Base-by-base conservation (phyloP, 1,140 invertebrate species). In the Mizuhopecten yessoensis region DNA sequence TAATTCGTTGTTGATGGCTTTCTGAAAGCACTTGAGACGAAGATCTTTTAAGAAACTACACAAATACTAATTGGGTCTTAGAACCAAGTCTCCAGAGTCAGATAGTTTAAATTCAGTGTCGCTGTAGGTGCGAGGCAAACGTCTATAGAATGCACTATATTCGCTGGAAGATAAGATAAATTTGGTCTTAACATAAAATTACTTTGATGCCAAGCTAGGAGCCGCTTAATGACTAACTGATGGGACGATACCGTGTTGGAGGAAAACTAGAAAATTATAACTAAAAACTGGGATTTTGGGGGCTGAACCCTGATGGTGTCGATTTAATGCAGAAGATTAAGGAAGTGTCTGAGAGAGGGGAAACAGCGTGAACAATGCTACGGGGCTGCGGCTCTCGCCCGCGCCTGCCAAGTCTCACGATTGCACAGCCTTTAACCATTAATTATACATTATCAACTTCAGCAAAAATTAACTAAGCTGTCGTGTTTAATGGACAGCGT, bases 101-200 rank as follows among this genome's bases (percentile, higher is more conserved):
- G 57, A 75, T 75, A 75, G 57, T 75, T 75, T 75, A 75, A 75
- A 75, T 75, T 75, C 57, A 75, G 29, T 75, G 57, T 75, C 57
- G 57, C 57, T n/a, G 57, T 75, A 75, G 57, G 57, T 75, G 57
- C 57, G 57, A 75, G 57, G 57, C 57, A 75, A 75, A 29, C 29
- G 57, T 75, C 57, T 75, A 75, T 75, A 75, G 57, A 75, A n/a
- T 75, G 57, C 57, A 75, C 57, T 75, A 75, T 75, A 29, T 75
- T 75, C 57, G 29, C 23, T 75, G 57, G n/a, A 75, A 75, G 57
- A 75, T 75, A 75, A 75, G 57, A 75, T 75, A 75, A 75, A 75
- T 75, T 75, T 75, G 57, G 57, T 75, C 57, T 75, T 75, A 75
- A 75, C 57, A 75, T 75, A 75, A 75, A 75, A 75, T 75, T 75